These are phyloP conservation scores for Rattus norvegicus DNA, from an alignment of 2,113 vertebrate genomes.

Conservation along the genomic window GRCr8 NC_086038.1:48433501-48434000, in stretches of 20 bases:
- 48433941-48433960: background rate
- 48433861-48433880: background rate
- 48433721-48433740: background rate
- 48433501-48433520: background rate
- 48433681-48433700: background rate
- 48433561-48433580: background rate
- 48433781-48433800: background rate
- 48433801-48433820: background rate
- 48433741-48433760: background rate
- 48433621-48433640: background rate
- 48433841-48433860: background rate
- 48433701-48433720: background rate
- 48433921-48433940: background rate
- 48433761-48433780: background rate
- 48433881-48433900: background rate
- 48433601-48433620: background rate
- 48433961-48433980: background rate
- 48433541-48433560: background rate
- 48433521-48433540: background rate
- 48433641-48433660: background rate
- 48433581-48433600: background rate
- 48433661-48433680: background rate
- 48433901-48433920: background rate
- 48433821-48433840: background rate
- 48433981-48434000: background rate